A percentile compares a stretch with the other conserved stretches of the same genome.
These are phyloP conservation scores for Cnemophilus loriae DNA, from an alignment of 2,113 vertebrate species.

Conservation along the genomic window DNA sequence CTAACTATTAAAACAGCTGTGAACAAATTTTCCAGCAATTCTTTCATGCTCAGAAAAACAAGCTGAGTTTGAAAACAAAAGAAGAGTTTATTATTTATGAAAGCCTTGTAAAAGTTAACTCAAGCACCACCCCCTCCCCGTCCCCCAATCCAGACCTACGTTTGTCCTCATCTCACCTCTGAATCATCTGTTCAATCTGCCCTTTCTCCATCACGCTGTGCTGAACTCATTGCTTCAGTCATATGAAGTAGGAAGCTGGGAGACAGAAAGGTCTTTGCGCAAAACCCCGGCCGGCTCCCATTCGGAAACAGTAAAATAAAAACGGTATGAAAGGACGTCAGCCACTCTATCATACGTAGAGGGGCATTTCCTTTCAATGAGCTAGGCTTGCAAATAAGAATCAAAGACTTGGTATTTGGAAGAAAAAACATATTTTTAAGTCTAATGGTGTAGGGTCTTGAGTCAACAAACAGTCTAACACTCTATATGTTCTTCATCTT, in stretches of 20 bases:
- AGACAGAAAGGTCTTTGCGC: not conserved
- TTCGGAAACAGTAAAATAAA: not conserved
- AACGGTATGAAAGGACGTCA: not conserved
- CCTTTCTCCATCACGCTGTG: not conserved
- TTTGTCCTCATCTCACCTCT: slow-evolving; percentile 10
- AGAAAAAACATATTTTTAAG: not conserved
- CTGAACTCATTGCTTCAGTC: not conserved
- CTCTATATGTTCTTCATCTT: not conserved
- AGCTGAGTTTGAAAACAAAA: not conserved
- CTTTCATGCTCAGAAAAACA: not conserved
- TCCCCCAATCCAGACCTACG: not conserved
- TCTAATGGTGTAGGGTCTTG: not conserved
- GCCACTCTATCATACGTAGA: not conserved
- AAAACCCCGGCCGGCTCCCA: not conserved
- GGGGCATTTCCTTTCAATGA: not conserved
- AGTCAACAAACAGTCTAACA: not conserved
- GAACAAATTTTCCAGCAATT: not conserved
- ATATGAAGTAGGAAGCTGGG: not conserved
- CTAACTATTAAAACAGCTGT: not conserved
- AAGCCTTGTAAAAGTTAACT: not conserved
- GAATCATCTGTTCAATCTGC: not conserved
- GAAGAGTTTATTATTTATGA: not conserved
- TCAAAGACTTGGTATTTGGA: not conserved
- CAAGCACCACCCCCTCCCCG: not conserved
- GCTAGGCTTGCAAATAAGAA: not conserved